These are phyloP conservation scores for Sericinus montela DNA, from an alignment of 2,888 invertebrate genomes.

Conservation along the genomic window DNA sequence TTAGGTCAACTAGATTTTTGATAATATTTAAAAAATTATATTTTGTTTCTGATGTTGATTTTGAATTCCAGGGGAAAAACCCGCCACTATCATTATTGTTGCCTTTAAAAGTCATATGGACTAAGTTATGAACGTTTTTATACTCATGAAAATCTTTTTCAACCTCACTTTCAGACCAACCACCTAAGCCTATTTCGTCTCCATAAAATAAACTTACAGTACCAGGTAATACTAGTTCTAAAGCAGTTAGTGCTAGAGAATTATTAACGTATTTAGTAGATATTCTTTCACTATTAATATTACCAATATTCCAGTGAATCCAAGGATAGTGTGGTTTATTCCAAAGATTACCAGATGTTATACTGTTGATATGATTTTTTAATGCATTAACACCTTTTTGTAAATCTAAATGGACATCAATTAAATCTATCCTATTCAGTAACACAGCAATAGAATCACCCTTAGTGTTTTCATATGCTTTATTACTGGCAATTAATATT, in stretches of 20 bases:
- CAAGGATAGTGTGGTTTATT: constrained; percentile 83
- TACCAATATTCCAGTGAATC: constrained; percentile 89
- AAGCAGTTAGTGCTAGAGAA: constrained; percentile 83
- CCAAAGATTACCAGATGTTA: constrained; percentile 80
- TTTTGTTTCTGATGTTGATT: constrained; percentile 64
- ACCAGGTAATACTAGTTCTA: constrained; percentile 91
- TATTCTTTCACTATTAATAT: constrained; percentile 80
- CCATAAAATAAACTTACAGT: constrained; percentile 94
- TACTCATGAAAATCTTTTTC: constrained; percentile 79
- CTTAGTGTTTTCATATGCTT: constrained; percentile 67
- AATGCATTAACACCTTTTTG: constrained; percentile 77
- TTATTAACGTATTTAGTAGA: constrained; percentile 80
- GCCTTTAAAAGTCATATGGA: constrained; percentile 84
- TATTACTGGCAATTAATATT: constrained; percentile 83
- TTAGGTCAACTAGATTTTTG: constrained; percentile 78
- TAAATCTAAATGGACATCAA: constrained; percentile 84
- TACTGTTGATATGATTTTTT: constrained; percentile 77
- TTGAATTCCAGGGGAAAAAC: constrained; percentile 83
- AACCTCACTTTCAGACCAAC: constrained; percentile 68
- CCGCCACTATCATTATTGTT: constrained; percentile 45
- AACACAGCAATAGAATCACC: constrained; percentile 77
- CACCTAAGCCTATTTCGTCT: constrained; percentile 89
- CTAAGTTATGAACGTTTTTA: constrained; percentile 82
- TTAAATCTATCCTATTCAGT: constrained; percentile 83
- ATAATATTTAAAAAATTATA: constrained; percentile 78